Evolutionary conservation across 2,888 invertebrate species (phyloP), one percentile per base, ranked within the genome.

Genomic region (Celastrina argiolus): DNA sequence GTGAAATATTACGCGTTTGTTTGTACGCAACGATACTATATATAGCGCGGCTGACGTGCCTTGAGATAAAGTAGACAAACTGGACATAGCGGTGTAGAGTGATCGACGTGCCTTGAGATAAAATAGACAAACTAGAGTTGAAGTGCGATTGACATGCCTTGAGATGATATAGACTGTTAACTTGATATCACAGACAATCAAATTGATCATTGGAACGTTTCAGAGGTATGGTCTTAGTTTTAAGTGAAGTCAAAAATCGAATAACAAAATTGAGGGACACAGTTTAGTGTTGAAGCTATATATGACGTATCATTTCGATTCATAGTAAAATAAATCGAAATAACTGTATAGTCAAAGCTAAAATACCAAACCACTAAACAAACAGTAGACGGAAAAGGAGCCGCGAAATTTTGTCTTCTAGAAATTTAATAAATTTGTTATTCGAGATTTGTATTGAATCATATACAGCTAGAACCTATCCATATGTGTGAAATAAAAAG

Each of bases 1-100:
- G 51, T 51, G 51, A 51, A 51, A 51, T 51, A 51, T 51, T 51
- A 51, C 51, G 51, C 51, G 22, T 22, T 51, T 51, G 51, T 51
- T 51, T 51, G 51, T 51, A 36, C 51, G 51, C 51, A 22, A 22
- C 3, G 51, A 36, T 10, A 36, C 36, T n/a, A 41, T 45, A 45
- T n/a, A 41, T 45, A 45, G 45, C 8, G 22, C 22, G 51, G 22
- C 18, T 18, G 45, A 45, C 51, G 51, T 51, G 51, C 51, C 51
- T 51, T 51, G 51, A 51, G 51, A 51, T 51, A 51, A 51, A 22
- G 51, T 51, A 36, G 22, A 16, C 51, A 12, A 22, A 51, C 22
- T 51, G 36, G 36, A 36, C 12, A 8, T 36, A 36, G 12, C 2
- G 8, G 36, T 36, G 51, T 51, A 51, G 22, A 12, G 51, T 5